Evolutionary conservation across 2,888 invertebrate genomes (phyloP).

Genomic region (Deladenus siricidicola): DNA sequence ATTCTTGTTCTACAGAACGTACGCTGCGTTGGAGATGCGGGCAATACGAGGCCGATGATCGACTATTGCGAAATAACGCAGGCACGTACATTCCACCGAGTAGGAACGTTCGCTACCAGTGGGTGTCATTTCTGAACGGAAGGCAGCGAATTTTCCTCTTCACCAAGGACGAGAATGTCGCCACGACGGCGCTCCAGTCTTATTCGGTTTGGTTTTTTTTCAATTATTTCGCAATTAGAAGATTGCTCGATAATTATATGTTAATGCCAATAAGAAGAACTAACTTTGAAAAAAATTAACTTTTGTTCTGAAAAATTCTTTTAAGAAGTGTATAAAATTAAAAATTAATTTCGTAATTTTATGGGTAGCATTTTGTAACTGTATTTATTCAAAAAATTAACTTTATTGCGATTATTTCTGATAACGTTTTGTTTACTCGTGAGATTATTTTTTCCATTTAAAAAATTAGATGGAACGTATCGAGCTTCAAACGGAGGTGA

Average conservation of each 20-base stretch:
- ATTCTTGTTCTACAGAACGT: conserved; percentile 15
- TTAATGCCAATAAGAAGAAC: no score
- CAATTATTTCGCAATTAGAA: no score
- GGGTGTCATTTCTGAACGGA: conserved; percentile 87
- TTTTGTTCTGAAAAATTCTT: no score
- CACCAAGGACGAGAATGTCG: not conserved
- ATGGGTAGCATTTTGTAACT: no score
- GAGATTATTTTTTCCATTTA: no score
- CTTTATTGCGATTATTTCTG: no score
- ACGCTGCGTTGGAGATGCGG: conserved; percentile 26
- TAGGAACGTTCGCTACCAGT: conserved; percentile 56
- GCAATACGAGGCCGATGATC: conserved; percentile 29
- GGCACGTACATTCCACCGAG: conserved; percentile 20
- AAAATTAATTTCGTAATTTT: no score
- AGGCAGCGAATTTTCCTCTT: conserved; percentile 77
- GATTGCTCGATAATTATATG: no score
- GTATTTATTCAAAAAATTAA: no score
- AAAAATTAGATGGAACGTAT: conserved; percentile 62
- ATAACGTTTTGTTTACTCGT: no score
- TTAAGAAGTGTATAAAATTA: not conserved
- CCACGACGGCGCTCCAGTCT: not conserved
- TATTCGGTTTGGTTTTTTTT: conserved; percentile 2
- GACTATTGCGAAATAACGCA: conserved; percentile 35
- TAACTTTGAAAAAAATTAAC: no score
- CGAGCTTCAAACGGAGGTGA: conserved; percentile 65